A percentile compares a stretch with the other conserved stretches of the same genome.
Conservation (phyloP, 2,888 invertebrate genomes). For the Lasioglossum morio region DNA sequence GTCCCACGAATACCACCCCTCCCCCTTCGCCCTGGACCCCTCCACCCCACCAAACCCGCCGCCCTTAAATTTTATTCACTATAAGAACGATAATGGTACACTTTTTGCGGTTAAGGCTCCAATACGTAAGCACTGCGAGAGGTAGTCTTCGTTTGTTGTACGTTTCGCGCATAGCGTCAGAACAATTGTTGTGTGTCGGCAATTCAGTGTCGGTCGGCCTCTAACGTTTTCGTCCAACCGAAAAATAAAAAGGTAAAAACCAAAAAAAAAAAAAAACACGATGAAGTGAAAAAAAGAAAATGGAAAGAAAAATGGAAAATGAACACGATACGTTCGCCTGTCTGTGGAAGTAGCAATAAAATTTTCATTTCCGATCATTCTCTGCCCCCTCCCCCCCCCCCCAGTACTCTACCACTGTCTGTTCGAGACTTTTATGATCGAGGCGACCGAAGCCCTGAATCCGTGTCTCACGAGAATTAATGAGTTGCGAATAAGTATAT, state of each 20-base stretch:
- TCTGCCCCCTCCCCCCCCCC: background rate
- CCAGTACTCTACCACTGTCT: background rate
- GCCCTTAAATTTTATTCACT: conserved; percentile 37
- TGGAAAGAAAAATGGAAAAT: background rate
- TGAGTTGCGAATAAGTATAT: conserved; percentile 75
- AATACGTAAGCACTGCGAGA: conserved; percentile 57
- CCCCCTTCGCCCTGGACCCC: background rate
- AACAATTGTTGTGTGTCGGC: conserved; percentile 6
- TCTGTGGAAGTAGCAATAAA: conserved; percentile 58
- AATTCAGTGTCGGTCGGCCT: conserved; percentile 24
- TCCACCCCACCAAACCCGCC: background rate
- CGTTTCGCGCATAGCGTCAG: conserved; percentile 52
- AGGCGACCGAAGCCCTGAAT: conserved; percentile 37
- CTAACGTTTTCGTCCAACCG: conserved; percentile 26
- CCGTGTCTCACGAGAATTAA: conserved; percentile 43
- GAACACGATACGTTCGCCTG: conserved; percentile 11
- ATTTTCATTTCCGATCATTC: conserved; percentile 43
- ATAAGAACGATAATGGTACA: conserved; percentile 49
- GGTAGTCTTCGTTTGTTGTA: conserved; percentile 68
- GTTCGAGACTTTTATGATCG: conserved; percentile 10
- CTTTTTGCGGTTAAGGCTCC: conserved; percentile 38
- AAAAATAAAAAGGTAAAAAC: background rate
- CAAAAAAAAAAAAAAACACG: background rate
- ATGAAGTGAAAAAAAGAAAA: background rate
- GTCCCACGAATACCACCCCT: background rate